Percentiles rank a stretch among this genome's conserved stretches.
These are phyloP conservation scores for Drosophila yakuba DNA, from an alignment of 1,140 invertebrate species.

Conservation along the genomic window DNA sequence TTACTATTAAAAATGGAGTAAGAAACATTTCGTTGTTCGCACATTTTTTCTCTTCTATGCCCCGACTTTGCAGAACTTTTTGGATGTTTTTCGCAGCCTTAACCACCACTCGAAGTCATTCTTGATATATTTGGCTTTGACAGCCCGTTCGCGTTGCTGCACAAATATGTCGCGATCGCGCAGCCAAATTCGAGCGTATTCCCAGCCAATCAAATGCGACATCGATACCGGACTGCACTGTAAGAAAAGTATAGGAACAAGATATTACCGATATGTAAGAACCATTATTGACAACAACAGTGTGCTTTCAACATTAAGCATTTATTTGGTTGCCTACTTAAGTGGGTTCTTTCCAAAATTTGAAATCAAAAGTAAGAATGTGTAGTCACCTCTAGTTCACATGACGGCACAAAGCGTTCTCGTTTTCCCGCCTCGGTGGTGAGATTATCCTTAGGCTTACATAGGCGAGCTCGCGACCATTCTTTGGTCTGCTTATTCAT, in stretches of 20 bases:
- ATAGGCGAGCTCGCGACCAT: constrained; percentile 43
- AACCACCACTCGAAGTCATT: constrained; percentile 76
- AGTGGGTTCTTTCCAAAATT: background rate
- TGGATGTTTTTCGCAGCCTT: constrained; percentile 49
- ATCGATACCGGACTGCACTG: constrained; percentile 43
- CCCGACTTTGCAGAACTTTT: constrained; percentile 41
- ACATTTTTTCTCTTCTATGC: background rate
- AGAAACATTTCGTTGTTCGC: background rate
- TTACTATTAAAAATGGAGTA: background rate
- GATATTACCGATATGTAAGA: background rate
- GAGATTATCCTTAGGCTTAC: constrained; percentile 49
- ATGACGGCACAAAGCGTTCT: constrained; percentile 38
- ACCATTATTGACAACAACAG: too few species aligned
- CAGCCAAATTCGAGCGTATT: constrained; percentile 69
- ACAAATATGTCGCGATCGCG: constrained; percentile 53
- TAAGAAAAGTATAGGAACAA: background rate
- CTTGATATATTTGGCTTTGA: constrained; percentile 51
- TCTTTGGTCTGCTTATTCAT: constrained; percentile 39
- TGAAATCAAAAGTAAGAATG: background rate
- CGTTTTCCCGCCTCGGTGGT: constrained; percentile 40
- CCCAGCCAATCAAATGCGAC: constrained; percentile 42
- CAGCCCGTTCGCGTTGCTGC: constrained; percentile 1
- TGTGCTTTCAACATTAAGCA: background rate
- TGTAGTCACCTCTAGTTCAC: constrained; percentile 43
- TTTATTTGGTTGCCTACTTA: constrained; percentile 2